Evolutionary conservation across 2,113 vertebrate species (phyloP).

Genomic region (Hiodon tergisus): DNA sequence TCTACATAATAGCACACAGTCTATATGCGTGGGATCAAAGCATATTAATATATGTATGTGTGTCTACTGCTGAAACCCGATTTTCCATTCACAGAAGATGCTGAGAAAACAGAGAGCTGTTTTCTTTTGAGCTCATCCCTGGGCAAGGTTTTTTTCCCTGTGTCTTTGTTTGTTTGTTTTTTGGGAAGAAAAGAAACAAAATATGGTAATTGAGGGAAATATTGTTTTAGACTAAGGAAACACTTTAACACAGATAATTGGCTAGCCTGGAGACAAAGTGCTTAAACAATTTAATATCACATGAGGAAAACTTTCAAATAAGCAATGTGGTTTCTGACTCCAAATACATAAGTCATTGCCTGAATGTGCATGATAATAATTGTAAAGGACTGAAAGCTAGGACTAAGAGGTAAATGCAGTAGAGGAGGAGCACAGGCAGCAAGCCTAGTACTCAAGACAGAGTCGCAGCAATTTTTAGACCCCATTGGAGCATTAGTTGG

Average conservation of each 20-base stretch:
- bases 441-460: too few relatives aligned
- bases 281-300: neutral
- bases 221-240: neutral
- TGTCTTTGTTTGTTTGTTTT: neutral
- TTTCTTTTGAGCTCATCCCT: constrained; percentile 3
- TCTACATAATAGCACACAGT: neutral
- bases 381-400: too few relatives aligned
- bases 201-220: neutral
- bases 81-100: constrained; percentile 6
- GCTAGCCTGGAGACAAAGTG: neutral
- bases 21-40: neutral
- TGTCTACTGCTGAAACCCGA: neutral
- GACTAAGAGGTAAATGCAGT: too few relatives aligned
- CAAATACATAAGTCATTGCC: neutral
- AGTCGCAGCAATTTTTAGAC: too few relatives aligned
- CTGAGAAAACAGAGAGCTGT: neutral
- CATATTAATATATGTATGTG: constrained; percentile 3
- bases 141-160: neutral
- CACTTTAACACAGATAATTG: neutral
- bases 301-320: neutral
- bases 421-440: too few relatives aligned
- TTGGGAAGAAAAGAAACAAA: neutral
- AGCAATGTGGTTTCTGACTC: neutral
- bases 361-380: neutral
- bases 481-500: too few relatives aligned